Conservation (phyloP, 37 sponge, comb jelly and placozoan species). For the Haliclona indistincta region DNA sequence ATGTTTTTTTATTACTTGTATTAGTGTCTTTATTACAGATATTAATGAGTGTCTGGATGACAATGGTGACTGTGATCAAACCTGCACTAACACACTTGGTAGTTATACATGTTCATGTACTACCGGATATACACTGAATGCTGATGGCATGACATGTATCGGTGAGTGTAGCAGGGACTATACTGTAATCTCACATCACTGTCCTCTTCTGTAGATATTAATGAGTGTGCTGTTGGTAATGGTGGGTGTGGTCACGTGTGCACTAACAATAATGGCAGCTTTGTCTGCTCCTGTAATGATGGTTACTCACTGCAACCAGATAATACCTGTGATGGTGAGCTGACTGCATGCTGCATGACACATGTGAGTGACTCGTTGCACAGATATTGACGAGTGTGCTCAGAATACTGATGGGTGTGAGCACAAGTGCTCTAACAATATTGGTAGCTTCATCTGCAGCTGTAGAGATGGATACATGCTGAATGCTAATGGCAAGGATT, state of each 20-base stretch:
- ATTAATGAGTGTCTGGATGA: constrained; percentile 18
- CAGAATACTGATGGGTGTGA: constrained; percentile 34
- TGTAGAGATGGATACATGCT: constrained; percentile 30
- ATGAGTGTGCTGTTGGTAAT: constrained; percentile 37
- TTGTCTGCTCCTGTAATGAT: constrained; percentile 22
- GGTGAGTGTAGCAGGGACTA: no score
- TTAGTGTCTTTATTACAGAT: constrained; percentile 16
- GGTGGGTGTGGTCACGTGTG: constrained; percentile 50
- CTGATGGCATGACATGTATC: neutral
- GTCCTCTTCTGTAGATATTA: constrained; percentile 46
- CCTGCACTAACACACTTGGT: constrained; percentile 32
- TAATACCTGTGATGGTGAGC: neutral
- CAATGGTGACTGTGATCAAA: constrained; percentile 15
- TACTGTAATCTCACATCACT: no score
- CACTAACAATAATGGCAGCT: constrained; percentile 19
- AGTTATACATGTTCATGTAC: constrained; percentile 27
- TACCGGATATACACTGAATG: constrained; percentile 3
- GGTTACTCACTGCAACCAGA: constrained; percentile 24
- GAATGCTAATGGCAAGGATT: constrained; percentile 1
- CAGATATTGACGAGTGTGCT: constrained; percentile 47
- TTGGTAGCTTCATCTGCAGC: constrained; percentile 26
- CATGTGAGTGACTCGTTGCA: no score
- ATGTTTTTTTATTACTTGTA: no score
- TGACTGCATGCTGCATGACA: no score
- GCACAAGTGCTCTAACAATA: constrained; percentile 1